Percentiles rank a stretch among this genome's conserved stretches.
Conservation (phyloP, 2,113 vertebrate species). For the Dermatemys mawii region DNA sequence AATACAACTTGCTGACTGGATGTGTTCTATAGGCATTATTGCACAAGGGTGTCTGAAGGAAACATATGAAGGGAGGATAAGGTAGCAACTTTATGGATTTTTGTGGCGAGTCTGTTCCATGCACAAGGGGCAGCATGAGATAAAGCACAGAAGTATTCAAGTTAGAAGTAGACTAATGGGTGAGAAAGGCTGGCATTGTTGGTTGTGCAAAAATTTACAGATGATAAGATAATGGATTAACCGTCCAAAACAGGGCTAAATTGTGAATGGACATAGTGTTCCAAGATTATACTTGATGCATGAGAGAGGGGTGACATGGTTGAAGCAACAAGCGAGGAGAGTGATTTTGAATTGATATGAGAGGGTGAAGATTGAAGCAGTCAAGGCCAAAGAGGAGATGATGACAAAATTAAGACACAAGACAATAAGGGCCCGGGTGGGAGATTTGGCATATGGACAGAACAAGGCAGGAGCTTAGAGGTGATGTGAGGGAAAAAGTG, state of each 20-base stretch:
- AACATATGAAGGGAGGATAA: not conserved
- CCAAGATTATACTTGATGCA: rapidly evolving
- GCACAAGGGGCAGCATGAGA: rapidly evolving
- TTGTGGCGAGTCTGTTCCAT: not conserved
- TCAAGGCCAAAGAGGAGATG: not conserved
- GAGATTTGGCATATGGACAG: not conserved
- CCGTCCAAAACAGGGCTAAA: not conserved
- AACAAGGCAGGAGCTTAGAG: not conserved
- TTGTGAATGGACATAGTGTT: not conserved
- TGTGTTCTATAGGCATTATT: not conserved
- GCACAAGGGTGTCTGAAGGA: not conserved
- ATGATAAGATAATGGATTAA: not conserved
- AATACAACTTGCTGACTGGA: not conserved
- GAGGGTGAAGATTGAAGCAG: no score
- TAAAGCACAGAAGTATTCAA: not conserved
- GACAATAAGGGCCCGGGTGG: not conserved
- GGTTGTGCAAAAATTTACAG: not conserved
- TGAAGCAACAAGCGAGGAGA: rapidly evolving
- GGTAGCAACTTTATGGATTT: not conserved
- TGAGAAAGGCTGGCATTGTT: not conserved
- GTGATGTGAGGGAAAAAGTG: not conserved
- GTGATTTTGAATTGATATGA: not conserved
- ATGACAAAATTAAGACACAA: not conserved
- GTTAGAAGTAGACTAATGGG: not conserved
- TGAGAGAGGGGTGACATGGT: not conserved